phyloP scores from a whole-genome alignment of 1,140 invertebrate species.

The Octopus bimaculoides region DNA sequence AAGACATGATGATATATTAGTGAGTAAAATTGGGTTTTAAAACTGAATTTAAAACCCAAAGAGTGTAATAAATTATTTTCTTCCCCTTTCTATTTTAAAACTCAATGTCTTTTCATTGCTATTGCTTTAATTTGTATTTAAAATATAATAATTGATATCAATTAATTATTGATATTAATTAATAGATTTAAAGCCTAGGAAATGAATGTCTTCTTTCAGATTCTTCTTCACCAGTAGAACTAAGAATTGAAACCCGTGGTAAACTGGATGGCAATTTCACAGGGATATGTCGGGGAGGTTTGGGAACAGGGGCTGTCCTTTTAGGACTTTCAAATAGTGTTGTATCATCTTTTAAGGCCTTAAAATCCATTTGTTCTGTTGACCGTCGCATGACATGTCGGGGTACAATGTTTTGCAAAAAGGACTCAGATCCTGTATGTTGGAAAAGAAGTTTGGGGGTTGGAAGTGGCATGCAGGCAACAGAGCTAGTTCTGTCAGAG shows the following conservation, averaged over 20 bases:
- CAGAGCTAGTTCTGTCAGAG: neutral
- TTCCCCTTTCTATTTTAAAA: neutral
- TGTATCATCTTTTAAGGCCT: conserved; percentile 31
- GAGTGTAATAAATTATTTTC: neutral
- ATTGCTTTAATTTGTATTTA: neutral
- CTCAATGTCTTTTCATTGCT: neutral
- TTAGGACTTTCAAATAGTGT: conserved; percentile 29
- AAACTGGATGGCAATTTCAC: conserved; percentile 2
- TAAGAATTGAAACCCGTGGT: neutral
- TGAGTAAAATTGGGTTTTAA: neutral
- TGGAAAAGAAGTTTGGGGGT: conserved; percentile 6
- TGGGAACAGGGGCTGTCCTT: neutral
- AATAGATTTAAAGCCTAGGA: neutral
- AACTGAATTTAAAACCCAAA: neutral
- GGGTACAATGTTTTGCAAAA: neutral
- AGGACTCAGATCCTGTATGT: conserved; percentile 9
- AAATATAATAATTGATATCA: neutral
- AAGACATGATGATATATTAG: neutral
- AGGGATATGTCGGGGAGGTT: conserved; percentile 6
- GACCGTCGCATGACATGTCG: conserved; percentile 30
- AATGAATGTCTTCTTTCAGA: conserved; percentile 7
- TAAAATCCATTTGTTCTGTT: conserved; percentile 35
- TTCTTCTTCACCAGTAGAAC: neutral
- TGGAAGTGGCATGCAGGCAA: conserved; percentile 7
- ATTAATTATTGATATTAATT: neutral